Base-by-base conservation (phyloP, 2,888 invertebrate species). In the Eugnorisma glareosa region DNA sequence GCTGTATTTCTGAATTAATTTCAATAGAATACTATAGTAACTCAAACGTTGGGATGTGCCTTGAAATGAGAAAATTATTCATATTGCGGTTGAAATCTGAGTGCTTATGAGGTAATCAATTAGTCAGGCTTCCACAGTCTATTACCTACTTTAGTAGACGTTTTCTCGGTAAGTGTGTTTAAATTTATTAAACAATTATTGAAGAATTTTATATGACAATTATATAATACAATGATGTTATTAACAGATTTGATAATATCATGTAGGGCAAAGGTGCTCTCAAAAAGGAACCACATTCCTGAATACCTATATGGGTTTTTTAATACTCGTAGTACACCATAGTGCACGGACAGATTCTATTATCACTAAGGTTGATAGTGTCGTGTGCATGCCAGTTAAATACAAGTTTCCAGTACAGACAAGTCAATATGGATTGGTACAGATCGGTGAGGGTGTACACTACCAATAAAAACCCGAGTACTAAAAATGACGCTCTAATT, bases 51-150 rank as follows among this genome's bases (percentile, higher is more conserved):
- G 37, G 15, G n/a, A 48, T 45, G 35, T 48, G 21, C 18, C n/a
- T 31, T 21, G 37, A 81, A 51, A 67, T 61, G 67, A 45, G 31
- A 43, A 74, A 73, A 35, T 40, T 59, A 80, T 43, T 72, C 43
- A 67, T 51, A 15, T n/a, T 6, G 31, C n/a, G 1, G 28, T 51
- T 73, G 43, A 35, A 28, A 37, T 37, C 7, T 8, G 15, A 35
- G 24, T 43, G 48, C n/a, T 45, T 51, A 48, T 57, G n/a, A 31
- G 37, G 11, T 48, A 28, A 28, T 43, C 24, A 28, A 57, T 35
- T 40, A n/a, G 59, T 18, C 45, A 59, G 45, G 72, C 37, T 59
- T 75, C 10, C 51, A n/a, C 37, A 61, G 37, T 61, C 28, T 72
- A 4, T 31, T n/a, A 40, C 15, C 18, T 31, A n/a, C 18, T 67